Base-by-base conservation (phyloP, 2,888 invertebrate species). In the Cecidostiba fungosa region DNA sequence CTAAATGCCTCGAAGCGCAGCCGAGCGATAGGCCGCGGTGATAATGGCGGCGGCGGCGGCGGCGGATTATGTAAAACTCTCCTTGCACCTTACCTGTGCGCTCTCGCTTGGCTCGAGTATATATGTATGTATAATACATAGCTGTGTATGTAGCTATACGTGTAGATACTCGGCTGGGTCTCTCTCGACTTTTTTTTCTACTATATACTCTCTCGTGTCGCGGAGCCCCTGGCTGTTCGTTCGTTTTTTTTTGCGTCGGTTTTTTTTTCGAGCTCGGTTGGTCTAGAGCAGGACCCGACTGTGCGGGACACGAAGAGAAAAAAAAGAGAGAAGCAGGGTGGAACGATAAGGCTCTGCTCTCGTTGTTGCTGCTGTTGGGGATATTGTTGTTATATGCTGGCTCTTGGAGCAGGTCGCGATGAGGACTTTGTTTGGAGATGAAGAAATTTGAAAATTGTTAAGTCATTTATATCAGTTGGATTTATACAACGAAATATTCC, bases 31-130 rank as follows among this genome's bases (percentile, higher is more conserved):
- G 84, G 79, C 82, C 76, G 76, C 43, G 76, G 47, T 36, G 86
- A 84, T 86, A 84, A 86, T 84, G 86, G 82, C 32, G 66, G 47
- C 32, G 32, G 73, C 14, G 29, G 69, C n/a, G n/a, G n/a, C 39
- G 36, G 29, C 32, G 81, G 84, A 86, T 86, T 84, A 86, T 84
- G 84, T 86, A 86, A 86, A 84, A 86, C 81, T 86, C 79, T 54
- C 62, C 78, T 69, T 79, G 74, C 79, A 79, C 84, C 66, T 72
- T 74, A 69, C 78, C 73, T 84, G 39, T 1, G 16, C 26, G 14
- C 29, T 10, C 32, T n/a, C 47, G 29, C 36, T 14, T 12, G 36
- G 39, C 39, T 12, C 12, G 12, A 43, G 39, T 43, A 43, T 10
- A 10, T 43, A 12, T n/a, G n/a, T 6, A 54, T n/a, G 0, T n/a